phyloP scores from a whole-genome alignment of 1,140 invertebrate genomes.

The Prorops nasuta region DNA sequence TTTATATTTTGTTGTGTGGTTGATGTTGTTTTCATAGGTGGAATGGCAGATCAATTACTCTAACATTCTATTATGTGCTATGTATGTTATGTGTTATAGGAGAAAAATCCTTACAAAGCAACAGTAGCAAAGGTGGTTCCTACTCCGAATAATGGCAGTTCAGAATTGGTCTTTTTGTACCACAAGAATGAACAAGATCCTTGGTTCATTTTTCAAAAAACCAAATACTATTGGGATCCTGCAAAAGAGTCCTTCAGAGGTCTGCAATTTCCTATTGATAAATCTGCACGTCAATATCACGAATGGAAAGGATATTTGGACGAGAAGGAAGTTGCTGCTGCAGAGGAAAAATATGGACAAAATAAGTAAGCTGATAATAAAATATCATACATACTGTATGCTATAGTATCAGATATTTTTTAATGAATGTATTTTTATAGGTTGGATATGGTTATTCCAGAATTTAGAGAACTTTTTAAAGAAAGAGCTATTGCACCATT shows the following conservation, averaged over 20 bases:
- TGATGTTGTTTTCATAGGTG: not conserved
- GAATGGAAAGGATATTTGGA: conserved; percentile 86
- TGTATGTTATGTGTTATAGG: conserved; percentile 68
- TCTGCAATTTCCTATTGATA: conserved; percentile 79
- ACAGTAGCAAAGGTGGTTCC: conserved; percentile 91
- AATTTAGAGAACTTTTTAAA: conserved; percentile 94
- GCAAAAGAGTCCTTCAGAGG: conserved; percentile 77
- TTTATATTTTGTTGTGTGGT: conserved; percentile 10
- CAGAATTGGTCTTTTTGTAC: conserved; percentile 87
- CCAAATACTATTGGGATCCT: conserved; percentile 88
- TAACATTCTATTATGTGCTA: not conserved
- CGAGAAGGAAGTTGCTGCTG: conserved; percentile 72
- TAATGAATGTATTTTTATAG: conserved; percentile 55
- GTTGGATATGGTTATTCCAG: conserved; percentile 87
- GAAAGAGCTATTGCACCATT: conserved; percentile 98
- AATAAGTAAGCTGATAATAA: conserved; percentile 74
- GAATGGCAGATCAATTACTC: not conserved
- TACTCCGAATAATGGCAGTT: conserved; percentile 94
- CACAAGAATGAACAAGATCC: conserved; percentile 57
- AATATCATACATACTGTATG: conserved; percentile 1
- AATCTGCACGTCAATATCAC: conserved; percentile 72
- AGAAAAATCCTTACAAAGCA: conserved; percentile 72
- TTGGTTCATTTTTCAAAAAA: conserved; percentile 96
- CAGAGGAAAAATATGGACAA: conserved; percentile 81
- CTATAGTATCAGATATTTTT: not conserved